Evolutionary conservation across 2,888 invertebrate species (phyloP), one percentile per base, ranked within the genome.

Genomic region (Blastobasis lacticolella): DNA sequence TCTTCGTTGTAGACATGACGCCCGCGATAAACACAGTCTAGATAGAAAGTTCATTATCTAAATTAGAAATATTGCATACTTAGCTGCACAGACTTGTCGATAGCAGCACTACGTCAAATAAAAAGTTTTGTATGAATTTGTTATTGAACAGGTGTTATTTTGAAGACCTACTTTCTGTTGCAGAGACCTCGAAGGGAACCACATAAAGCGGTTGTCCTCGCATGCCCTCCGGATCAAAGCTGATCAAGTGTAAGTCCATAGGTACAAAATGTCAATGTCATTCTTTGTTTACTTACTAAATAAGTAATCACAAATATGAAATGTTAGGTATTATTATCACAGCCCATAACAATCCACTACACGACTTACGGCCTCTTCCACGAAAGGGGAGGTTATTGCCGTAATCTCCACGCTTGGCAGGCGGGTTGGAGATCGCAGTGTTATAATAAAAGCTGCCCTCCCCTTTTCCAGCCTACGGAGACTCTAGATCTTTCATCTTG

Each of bases 161-260:
- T n/a, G 10, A 10, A 6, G 10, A 45, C 10, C 7, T 36, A 10
- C 43, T 48, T 49, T 54, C 54, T 58, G 42, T 81, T 80, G 9
- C 82, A 94, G 94, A 61, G 94, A 94, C 75, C 82, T 94, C 70
- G 94, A 94, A 73, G 92, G 91, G 40, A 94, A 94, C 78, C 91
- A 91, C 73, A 92, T 94, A 54, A 87, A 84, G 64, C 87, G 82
- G 52, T 85, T 94, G 51, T 80, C 90, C 7, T 74, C 90, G 46
- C 92, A 93, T 74, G 90, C 92, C 46, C 88, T 94, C 52, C 90
- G 90, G 59, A 90, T 94, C 55, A 90, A 91, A 70, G 93, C 93
- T 61, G 92, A 92, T 75, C 93, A 93, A 90, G 89, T 94, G 94
- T 94, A 91, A 92, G 93, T 92, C 75, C 67, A 53, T 78, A 81